Evolutionary conservation across 2,888 invertebrate species (phyloP).

Genomic region (Cataglyphis altisquamis): DNA sequence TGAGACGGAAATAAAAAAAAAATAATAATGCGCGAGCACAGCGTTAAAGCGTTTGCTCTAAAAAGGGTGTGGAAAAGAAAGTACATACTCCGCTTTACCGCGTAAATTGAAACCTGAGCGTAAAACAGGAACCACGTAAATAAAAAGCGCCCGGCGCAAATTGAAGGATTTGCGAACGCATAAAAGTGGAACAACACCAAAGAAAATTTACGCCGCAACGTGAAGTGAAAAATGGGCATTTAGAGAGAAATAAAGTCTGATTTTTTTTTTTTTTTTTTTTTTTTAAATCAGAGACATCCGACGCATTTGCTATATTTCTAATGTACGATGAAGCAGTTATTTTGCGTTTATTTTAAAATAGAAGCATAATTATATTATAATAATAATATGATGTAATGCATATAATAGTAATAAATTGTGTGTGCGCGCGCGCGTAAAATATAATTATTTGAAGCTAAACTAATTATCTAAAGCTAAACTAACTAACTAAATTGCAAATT

Average conservation of each 20-base stretch:
- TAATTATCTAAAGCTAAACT: neutral
- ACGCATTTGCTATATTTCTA: neutral
- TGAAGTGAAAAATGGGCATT: constrained; percentile 12
- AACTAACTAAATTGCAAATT: constrained; percentile 2
- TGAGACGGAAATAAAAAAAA: neutral
- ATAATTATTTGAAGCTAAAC: neutral
- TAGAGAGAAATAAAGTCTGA: constrained; percentile 16
- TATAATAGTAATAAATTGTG: neutral
- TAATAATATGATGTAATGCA: neutral
- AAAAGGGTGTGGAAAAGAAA: constrained; percentile 17
- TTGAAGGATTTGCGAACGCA: constrained; percentile 26
- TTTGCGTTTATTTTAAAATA: neutral
- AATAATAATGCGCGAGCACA: neutral
- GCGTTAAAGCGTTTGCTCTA: constrained; percentile 17
- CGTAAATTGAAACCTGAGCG: constrained; percentile 27
- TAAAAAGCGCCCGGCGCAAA: constrained; percentile 23
- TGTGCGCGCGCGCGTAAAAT: neutral
- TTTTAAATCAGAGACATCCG: neutral
- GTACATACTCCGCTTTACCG: constrained; percentile 19
- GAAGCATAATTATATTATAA: neutral
- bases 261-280: neutral
- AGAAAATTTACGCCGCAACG: constrained; percentile 7
- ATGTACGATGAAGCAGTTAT: neutral
- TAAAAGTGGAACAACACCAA: constrained; percentile 3
- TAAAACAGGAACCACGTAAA: constrained; percentile 24